phyloP scores from a whole-genome alignment of 1,140 invertebrate species.

The Brachionus rotundiformis region DNA sequence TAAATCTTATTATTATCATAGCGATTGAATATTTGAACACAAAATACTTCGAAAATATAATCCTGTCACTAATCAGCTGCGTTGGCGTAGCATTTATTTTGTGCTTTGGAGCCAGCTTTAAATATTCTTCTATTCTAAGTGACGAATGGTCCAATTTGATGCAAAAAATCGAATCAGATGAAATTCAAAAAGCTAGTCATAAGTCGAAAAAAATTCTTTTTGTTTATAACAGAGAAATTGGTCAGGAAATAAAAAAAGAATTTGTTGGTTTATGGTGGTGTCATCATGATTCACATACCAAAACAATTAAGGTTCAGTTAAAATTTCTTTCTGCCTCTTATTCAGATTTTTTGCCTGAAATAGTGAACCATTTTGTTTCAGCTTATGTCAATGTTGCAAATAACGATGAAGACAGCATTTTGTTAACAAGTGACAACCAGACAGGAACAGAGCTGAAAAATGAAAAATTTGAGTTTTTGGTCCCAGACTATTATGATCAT shows the following conservation, averaged over 20 bases:
- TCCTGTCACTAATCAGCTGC: neutral
- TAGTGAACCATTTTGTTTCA: conserved; percentile 14
- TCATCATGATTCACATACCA: neutral
- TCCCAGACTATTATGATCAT: conserved; percentile 47
- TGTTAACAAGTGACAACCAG: neutral
- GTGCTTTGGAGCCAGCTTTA: conserved; percentile 46
- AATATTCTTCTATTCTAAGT: conserved; percentile 42
- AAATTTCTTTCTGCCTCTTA: conserved; percentile 16
- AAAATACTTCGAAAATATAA: conserved; percentile 15
- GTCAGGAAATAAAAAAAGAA: neutral
- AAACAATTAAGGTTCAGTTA: neutral
- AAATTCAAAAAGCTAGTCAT: neutral
- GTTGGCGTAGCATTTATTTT: conserved; percentile 29
- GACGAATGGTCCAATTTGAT: neutral
- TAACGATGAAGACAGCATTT: neutral
- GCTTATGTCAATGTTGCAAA: neutral
- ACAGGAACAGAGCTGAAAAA: neutral
- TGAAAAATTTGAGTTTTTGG: neutral
- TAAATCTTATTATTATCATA: conserved; percentile 17
- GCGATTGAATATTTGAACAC: conserved; percentile 22
- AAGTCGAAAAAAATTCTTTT: conserved; percentile 33
- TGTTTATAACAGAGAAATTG: conserved; percentile 24
- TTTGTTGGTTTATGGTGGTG: conserved; percentile 25
- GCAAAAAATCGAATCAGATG: neutral
- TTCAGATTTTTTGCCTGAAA: neutral